Percentiles rank a stretch among this genome's conserved stretches.
These are phyloP conservation scores for Mimachlamys varia DNA, from an alignment of 2,888 invertebrate genomes.

Conservation along the genomic window DNA sequence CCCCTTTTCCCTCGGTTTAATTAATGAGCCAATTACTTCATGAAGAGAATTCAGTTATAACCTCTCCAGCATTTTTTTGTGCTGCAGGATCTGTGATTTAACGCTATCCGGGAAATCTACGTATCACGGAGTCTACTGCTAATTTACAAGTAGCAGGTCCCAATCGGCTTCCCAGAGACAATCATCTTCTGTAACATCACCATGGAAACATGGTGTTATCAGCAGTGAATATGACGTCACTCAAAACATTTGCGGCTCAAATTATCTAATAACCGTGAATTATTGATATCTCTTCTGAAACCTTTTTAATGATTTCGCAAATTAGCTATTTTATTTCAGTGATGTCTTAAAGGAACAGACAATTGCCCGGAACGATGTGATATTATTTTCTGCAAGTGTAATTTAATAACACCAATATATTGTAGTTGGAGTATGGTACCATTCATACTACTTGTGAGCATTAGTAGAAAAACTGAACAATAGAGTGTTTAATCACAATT, in stretches of 20 bases:
- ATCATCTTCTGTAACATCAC: neutral
- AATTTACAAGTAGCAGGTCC: neutral
- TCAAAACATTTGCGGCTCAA: neutral
- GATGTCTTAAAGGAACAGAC: neutral
- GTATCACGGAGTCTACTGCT: neutral
- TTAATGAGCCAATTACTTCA: neutral
- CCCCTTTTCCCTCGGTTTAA: neutral
- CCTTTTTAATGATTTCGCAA: neutral
- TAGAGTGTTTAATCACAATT: neutral
- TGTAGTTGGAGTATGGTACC: neutral
- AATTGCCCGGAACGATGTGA: neutral
- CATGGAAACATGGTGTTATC: neutral
- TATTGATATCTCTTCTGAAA: neutral
- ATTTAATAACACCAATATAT: neutral
- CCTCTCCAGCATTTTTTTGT: neutral
- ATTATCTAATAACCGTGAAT: neutral
- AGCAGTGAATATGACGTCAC: conserved; percentile 10
- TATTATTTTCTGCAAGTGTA: neutral
- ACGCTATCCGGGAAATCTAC: neutral
- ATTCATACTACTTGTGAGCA: neutral
- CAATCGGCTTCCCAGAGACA: neutral
- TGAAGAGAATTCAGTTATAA: neutral
- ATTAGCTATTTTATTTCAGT: neutral
- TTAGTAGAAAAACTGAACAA: neutral
- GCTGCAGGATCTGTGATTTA: neutral